A percentile compares a stretch with the other conserved stretches of the same genome.
phyloP scores from a whole-genome alignment of 2,888 invertebrate genomes.

The Drosophila dives region DNA sequence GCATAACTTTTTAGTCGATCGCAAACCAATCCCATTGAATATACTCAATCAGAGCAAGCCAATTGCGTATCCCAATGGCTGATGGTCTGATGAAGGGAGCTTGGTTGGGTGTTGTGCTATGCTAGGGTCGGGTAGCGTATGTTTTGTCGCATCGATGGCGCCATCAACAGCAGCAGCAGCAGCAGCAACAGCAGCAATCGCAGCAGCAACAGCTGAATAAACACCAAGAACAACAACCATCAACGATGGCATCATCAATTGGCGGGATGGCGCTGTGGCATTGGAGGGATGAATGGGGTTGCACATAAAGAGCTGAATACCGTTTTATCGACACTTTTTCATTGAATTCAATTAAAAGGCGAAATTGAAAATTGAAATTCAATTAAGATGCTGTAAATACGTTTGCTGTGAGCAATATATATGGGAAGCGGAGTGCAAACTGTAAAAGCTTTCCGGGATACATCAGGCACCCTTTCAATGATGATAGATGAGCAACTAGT shows the following conservation, averaged over 20 bases:
- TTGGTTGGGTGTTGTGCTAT: not conserved
- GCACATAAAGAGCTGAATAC: slow-evolving; percentile 64
- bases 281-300: slow-evolving; percentile 9
- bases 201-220: slow-evolving; percentile 67
- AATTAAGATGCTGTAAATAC: slow-evolving; percentile 80
- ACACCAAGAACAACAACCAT: slow-evolving; percentile 47
- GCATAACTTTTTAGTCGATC: slow-evolving; percentile 69
- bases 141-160: slow-evolving; percentile 56
- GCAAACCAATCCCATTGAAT: slow-evolving; percentile 57
- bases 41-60: slow-evolving; percentile 69
- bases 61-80: slow-evolving; percentile 52
- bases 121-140: not conserved
- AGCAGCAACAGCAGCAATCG: slow-evolving; percentile 53
- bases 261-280: not conserved
- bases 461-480: slow-evolving; percentile 26
- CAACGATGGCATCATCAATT: slow-evolving; percentile 31
- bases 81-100: slow-evolving; percentile 14
- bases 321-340: slow-evolving; percentile 81
- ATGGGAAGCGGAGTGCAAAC: slow-evolving; percentile 18
- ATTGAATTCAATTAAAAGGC: slow-evolving; percentile 81
- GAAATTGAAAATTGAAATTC: slow-evolving; percentile 81
- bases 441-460: slow-evolving; percentile 51
- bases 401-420: slow-evolving; percentile 26
- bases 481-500: slow-evolving; percentile 47
- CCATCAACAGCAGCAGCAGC: slow-evolving; percentile 53